These are phyloP conservation scores for Phoeniculus purpureus DNA, from an alignment of 2,797 vertebrate species.

Conservation along the genomic window DNA sequence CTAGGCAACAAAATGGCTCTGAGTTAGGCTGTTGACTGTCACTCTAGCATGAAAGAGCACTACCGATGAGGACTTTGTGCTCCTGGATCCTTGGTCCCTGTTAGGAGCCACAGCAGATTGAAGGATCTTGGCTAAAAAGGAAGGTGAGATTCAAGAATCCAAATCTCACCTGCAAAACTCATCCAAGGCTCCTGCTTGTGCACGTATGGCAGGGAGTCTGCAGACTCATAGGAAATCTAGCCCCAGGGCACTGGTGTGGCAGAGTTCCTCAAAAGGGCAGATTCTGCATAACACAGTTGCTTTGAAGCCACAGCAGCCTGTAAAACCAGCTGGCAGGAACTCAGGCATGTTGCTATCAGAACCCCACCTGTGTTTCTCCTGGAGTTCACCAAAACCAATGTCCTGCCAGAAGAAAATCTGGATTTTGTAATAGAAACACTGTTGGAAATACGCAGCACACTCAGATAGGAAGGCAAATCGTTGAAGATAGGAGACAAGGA, in stretches of 20 bases:
- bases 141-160: neutral
- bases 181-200: neutral
- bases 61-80: no score
- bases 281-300: neutral
- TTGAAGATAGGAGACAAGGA: constrained; percentile 32
- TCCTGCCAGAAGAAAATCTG: constrained; percentile 38
- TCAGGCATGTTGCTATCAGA: constrained; percentile 17
- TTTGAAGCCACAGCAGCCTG: constrained; percentile 19
- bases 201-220: neutral
- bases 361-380: constrained; percentile 33
- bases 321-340: constrained; percentile 16
- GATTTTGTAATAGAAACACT: constrained; percentile 23
- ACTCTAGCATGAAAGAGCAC: neutral
- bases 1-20: neutral
- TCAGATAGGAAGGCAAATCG: constrained; percentile 46
- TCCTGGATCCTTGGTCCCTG: fast-evolving
- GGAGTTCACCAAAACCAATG: neutral
- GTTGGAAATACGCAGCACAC: constrained; percentile 3
- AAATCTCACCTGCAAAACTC: neutral
- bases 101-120: neutral
- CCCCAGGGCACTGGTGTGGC: neutral
- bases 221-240: neutral
- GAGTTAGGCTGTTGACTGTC: neutral
- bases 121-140: neutral
- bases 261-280: neutral